phyloP scores from a whole-genome alignment of 2,113 vertebrate species.

The Cyanoliseus patagonus region DNA sequence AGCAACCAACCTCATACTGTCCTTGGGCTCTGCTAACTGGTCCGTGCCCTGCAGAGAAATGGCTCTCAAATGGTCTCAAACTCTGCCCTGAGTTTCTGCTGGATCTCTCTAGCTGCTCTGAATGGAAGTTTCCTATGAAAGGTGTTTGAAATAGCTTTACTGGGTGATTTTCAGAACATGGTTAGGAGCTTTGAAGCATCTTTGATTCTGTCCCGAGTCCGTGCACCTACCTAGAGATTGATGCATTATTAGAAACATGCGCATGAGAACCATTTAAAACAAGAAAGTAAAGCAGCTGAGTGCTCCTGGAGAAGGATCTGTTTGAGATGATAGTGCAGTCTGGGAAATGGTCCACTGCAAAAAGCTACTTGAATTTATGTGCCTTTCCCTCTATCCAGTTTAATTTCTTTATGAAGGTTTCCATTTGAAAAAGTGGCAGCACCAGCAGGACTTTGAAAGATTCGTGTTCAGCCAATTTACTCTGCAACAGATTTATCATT shows the following conservation, averaged over 20 bases:
- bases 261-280: neutral
- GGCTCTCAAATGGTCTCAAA: neutral
- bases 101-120: neutral
- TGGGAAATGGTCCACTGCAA: neutral
- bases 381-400: slow-evolving; percentile 11
- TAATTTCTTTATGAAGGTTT: slow-evolving; percentile 43
- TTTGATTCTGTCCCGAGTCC: neutral
- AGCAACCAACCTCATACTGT: neutral
- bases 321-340: neutral
- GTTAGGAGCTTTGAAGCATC: neutral
- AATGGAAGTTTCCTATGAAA: neutral
- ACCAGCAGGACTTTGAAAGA: neutral
- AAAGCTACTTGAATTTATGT: neutral
- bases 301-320: neutral
- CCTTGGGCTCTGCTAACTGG: neutral
- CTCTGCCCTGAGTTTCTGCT: neutral
- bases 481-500: slow-evolving; percentile 41
- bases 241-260: neutral
- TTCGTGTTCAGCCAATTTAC: slow-evolving; percentile 20
- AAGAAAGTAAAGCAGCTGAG: neutral
- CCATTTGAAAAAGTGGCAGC: slow-evolving; percentile 47
- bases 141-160: neutral
- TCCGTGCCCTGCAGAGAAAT: rapidly evolving
- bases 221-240: neutral
- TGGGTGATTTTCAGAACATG: neutral